Conservation (phyloP, 2,888 invertebrate species). For the Kuschelorhynchus macadamiae region DNA sequence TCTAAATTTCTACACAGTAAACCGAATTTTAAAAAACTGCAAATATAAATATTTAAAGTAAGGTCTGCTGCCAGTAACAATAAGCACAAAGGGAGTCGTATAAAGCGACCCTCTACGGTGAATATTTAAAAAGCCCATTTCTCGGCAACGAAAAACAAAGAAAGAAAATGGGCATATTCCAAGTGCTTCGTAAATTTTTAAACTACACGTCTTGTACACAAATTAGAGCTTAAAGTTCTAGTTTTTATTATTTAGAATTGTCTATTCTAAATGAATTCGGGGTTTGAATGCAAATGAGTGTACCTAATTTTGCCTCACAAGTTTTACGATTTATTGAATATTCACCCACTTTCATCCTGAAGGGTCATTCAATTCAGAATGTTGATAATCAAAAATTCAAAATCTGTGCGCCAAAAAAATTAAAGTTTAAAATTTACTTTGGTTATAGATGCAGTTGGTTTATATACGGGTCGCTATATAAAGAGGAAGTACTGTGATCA, state of each 20-base stretch:
- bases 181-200: slow-evolving; percentile 48
- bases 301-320: not conserved
- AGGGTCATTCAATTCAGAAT: too few species aligned
- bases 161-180: slow-evolving; percentile 46
- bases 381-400: too few species aligned
- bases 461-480: too few species aligned
- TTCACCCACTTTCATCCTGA: too few species aligned
- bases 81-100: slow-evolving; percentile 35
- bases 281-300: too few species aligned
- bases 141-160: slow-evolving; percentile 39
- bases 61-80: slow-evolving; percentile 15
- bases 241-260: slow-evolving; percentile 34
- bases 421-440: too few species aligned
- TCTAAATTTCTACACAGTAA: too few species aligned
- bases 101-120: slow-evolving; percentile 35
- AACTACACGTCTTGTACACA: slow-evolving; percentile 37
- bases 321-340: too few species aligned
- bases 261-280: not conserved
- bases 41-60: slow-evolving; percentile 23
- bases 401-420: too few species aligned
- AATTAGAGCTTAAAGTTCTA: slow-evolving; percentile 36
- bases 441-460: too few species aligned
- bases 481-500: too few species aligned
- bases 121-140: slow-evolving; percentile 45
- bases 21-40: not conserved